phyloP scores from a whole-genome alignment of 2,113 vertebrate genomes.

The Paracanthobrama guichenoti region DNA sequence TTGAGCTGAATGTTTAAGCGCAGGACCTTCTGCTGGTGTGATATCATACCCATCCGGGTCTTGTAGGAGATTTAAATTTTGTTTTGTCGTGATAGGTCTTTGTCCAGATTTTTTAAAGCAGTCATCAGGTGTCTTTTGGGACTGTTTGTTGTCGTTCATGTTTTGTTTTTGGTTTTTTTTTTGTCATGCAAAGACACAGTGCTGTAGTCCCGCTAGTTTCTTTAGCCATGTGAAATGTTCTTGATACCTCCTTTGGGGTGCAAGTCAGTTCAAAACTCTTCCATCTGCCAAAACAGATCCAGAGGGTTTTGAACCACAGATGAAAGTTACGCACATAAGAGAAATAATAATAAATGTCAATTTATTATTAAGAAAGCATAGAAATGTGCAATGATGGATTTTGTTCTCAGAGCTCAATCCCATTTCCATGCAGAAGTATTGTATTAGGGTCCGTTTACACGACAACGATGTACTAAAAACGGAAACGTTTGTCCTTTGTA shows the following conservation, averaged over 20 bases:
- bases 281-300: background rate
- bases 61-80: background rate
- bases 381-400: background rate
- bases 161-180: no score
- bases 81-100: background rate
- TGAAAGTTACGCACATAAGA: background rate
- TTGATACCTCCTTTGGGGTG: background rate
- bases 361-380: background rate
- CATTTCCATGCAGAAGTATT: background rate
- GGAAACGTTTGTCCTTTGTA: no score
- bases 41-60: background rate
- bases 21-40: background rate
- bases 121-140: background rate
- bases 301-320: background rate
- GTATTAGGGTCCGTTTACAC: no score
- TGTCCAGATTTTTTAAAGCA: background rate
- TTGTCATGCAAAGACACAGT: conserved; percentile 16
- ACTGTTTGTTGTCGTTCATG: background rate
- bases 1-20: background rate
- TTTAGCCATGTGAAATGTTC: background rate
- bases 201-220: background rate
- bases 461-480: no score
- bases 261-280: background rate
- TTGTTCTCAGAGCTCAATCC: background rate
- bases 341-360: conserved; percentile 19